Evolutionary conservation across 1,140 invertebrate species (phyloP), one percentile per base, ranked within the genome.

Genomic region (Euglossa dilemma): DNA sequence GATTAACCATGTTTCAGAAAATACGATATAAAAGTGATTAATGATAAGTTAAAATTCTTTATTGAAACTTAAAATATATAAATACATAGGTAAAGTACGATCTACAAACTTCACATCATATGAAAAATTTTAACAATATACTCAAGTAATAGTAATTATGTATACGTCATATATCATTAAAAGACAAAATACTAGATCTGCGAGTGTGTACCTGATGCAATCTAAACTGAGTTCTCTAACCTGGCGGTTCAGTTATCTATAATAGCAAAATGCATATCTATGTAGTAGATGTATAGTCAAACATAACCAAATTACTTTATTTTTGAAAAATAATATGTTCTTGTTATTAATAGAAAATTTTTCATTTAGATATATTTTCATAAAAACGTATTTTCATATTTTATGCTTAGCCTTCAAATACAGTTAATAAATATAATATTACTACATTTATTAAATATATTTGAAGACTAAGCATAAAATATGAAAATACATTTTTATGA

Each of bases 1-100:
- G 86, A 89, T 90, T 73, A 43, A 83, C 87, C 90, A 93, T 92
- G 59, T 78, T 73, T 56, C 52, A 3, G 16, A 14, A 45, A 20
- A 52, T 14, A 50, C 7, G 54, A 52, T n/a, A n/a, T 66, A 77
- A 28, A 36, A 43, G 14, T 67, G 0, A 52, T 43, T 36, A 71
- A 36, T 18, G 23, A 43, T 6, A 2, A 52, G 25, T 18, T 50
- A 23, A 9, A 70, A 63, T 8, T 63, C 11, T 56, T 50, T 28
- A 50, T 28, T 14, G 28, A 6, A 23, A 54, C 20, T 9, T 20
- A 43, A 66, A n/a, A 66, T 66, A 45, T 54, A 45, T 43, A 56
- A 18, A 9, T 9, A 7, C 16, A 70, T 52, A 28, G 18, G 50
- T 47, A 52, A 5, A 11, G 6, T 52, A n/a, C 25, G 6, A 7